Percentiles rank a stretch among this genome's conserved stretches.
These are phyloP conservation scores for Ochotona curzoniae DNA, from an alignment of 2,113 vertebrate genomes.

Conservation along the genomic window DNA sequence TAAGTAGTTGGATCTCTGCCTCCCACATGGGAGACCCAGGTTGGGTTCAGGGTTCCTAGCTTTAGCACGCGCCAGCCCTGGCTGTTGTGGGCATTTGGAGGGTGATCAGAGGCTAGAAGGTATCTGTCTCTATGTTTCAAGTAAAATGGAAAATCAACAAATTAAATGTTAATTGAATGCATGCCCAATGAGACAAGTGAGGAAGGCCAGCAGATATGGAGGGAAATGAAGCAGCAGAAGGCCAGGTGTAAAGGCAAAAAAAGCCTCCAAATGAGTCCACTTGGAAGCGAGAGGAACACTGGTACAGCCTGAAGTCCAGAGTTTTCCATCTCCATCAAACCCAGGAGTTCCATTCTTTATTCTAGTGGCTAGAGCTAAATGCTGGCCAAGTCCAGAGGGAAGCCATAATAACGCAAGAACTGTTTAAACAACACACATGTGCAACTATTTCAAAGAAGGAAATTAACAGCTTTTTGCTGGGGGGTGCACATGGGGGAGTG, in stretches of 20 bases:
- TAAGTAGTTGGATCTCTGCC: too few species aligned
- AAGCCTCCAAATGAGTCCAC: conserved; percentile 6
- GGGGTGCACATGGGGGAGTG: conserved; percentile 55
- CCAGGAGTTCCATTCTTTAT: not conserved
- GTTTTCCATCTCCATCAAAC: not conserved
- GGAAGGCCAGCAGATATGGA: not conserved
- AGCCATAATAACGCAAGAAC: conserved; percentile 51
- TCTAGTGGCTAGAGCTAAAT: not conserved
- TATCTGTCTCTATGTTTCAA: too few species aligned
- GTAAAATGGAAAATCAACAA: too few species aligned
- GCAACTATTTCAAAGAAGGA: conserved; percentile 56
- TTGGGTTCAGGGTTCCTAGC: too few species aligned
- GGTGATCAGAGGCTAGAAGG: too few species aligned
- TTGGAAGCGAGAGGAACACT: not conserved
- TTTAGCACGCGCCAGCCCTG: too few species aligned
- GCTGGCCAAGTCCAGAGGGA: conserved; percentile 46
- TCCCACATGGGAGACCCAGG: too few species aligned
- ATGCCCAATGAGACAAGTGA: not conserved
- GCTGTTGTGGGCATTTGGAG: too few species aligned
- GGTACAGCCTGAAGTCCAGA: rapidly evolving
- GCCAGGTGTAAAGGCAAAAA: not conserved
- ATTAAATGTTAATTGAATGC: not conserved
- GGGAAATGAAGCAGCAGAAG: not conserved
- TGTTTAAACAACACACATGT: conserved; percentile 32
- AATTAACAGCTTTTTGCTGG: conserved; percentile 46